Conservation (phyloP, 2,797 vertebrate genomes). For the Nasua narica region DNA sequence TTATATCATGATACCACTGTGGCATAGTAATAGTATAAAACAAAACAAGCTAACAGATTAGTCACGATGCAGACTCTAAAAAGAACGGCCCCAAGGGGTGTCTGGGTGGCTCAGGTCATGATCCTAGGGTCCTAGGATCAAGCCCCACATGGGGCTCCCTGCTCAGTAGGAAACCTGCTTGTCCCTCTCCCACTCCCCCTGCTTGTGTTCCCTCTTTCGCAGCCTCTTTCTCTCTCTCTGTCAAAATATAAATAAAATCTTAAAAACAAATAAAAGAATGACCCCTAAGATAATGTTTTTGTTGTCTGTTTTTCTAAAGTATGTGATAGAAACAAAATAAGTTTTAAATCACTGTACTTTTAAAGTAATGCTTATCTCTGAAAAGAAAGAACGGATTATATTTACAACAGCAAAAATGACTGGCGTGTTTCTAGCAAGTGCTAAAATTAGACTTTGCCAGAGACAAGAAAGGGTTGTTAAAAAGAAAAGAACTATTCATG, state of each 20-base stretch:
- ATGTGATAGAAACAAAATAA: not conserved
- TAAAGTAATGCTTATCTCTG: not conserved
- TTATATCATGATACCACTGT: not conserved
- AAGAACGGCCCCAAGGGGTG: not conserved
- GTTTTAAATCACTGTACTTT: not conserved
- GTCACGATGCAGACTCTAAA: not conserved
- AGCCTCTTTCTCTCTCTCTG: no score
- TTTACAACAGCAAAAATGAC: not conserved
- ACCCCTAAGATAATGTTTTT: not conserved
- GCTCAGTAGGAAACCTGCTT: no score
- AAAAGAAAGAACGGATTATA: not conserved
- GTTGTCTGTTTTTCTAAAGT: not conserved
- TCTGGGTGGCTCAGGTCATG: no score
- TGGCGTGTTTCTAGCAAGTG: not conserved
- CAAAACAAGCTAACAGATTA: not conserved
- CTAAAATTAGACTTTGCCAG: not conserved
- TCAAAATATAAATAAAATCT: no score
- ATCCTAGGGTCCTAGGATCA: no score
- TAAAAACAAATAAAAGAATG: not conserved
- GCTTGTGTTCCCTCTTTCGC: no score
- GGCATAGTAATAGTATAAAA: not conserved
- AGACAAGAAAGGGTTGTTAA: not conserved
- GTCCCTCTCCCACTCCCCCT: no score
- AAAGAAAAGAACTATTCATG: not conserved
- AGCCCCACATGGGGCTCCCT: no score